Base-by-base conservation (phyloP, 2,113 vertebrate genomes). In the Dunckerocampus dactyliophorus region DNA sequence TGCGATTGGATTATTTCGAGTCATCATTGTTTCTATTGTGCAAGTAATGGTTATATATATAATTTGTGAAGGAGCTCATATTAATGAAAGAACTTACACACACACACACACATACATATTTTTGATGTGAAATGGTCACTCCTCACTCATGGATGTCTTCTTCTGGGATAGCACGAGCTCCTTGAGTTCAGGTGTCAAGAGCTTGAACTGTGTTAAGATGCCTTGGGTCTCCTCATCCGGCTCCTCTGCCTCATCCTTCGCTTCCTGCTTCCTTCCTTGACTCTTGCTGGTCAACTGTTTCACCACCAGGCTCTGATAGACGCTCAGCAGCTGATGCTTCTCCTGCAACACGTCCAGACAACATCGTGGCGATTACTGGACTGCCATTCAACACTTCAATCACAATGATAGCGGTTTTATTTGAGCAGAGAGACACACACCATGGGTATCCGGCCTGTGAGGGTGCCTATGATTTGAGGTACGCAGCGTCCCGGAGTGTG, bases 401-500 rank as follows among this genome's bases (percentile, higher is more conserved):
- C n/a, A 17, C 14, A 28, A 42, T 8, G 9, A 48, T 8, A 8
- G 19, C 16, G 47, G 47, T 48, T n/a, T 48, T 48, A 17, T 46
- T 46, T 49, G 16, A 50, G 24, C 2, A 50, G 10, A 28, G 3
- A 31, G 49, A 13, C 1, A 51, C 65, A 16, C 92, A 99, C 96
- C 87, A 93, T 74, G 47, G 94, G 86, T 54, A 99, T 93, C 69
- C 89, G 93, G 37, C 85, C 86, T 0, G 77, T 88, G 50, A 98
- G 92, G 49, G 92, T 92, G 76, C 85, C 77, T 67, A 98, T 92
- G 81, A 99, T 91, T 71, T 95, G 94, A 19, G 95, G 96, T 47
- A 99, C 97, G 52, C 95, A 98, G 90, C 94, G 92, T 48, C 97
- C 97, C 1, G 97, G 97, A 8, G 94, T 93, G 65, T 98, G 95